Conservation (phyloP, 2,888 invertebrate species). For the Dysmachus trigonus region DNA sequence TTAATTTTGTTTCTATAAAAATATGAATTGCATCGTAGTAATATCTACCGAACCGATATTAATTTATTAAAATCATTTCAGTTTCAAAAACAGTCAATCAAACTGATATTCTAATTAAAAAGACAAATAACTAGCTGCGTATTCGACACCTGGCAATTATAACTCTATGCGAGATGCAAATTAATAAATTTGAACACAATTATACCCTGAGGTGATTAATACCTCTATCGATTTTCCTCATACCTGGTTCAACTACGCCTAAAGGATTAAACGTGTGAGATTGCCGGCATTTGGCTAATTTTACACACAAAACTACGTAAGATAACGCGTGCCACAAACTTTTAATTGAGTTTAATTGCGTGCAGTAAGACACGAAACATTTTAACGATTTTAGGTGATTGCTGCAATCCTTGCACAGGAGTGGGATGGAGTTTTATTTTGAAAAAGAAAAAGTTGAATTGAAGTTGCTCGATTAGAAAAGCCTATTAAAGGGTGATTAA, state of each 20-base stretch:
- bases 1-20: neutral
- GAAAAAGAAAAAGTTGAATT: neutral
- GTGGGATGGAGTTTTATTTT: neutral
- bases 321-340: neutral
- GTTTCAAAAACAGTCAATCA: neutral
- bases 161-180: neutral
- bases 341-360: conserved; percentile 21
- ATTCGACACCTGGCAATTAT: neutral
- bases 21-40: neutral
- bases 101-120: neutral
- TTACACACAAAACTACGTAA: neutral
- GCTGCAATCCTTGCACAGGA: neutral
- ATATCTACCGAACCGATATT: too few species aligned
- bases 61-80: neutral
- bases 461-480: neutral
- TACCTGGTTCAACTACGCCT: neutral
- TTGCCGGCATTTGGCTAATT: neutral
- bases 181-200: neutral
- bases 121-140: neutral
- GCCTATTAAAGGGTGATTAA: neutral
- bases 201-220: neutral
- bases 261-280: neutral
- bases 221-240: neutral
- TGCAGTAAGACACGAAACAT: neutral
- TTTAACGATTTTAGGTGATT: neutral